phyloP scores from a whole-genome alignment of 2,113 vertebrate species.

The Regulus satrapa region DNA sequence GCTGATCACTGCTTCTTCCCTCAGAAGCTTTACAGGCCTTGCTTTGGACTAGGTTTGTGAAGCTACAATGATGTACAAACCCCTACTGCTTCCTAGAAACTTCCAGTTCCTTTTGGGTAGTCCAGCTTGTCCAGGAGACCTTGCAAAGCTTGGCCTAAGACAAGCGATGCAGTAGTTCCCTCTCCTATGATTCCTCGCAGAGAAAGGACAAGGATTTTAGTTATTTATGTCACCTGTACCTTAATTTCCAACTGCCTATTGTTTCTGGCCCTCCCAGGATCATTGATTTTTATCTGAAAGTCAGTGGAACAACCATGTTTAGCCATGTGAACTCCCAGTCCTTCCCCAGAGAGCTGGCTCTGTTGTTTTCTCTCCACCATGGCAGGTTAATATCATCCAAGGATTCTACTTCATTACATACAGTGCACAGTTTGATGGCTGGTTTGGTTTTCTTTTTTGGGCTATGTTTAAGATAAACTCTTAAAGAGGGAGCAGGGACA shows the following conservation, averaged over 20 bases:
- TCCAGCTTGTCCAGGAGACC: neutral
- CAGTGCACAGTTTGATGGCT: neutral
- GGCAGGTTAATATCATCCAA: neutral
- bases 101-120: neutral
- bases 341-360: neutral
- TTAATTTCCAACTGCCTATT: neutral
- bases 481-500: neutral
- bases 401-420: neutral
- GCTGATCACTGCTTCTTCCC: neutral
- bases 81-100: neutral
- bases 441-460: neutral
- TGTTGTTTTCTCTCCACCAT: neutral
- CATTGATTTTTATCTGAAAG: neutral
- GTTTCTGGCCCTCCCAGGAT: neutral
- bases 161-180: neutral
- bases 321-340: neutral
- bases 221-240: neutral
- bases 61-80: neutral
- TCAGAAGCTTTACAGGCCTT: neutral
- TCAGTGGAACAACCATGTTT: neutral
- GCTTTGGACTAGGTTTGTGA: neutral
- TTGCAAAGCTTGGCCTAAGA: neutral
- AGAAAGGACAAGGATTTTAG: neutral
- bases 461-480: neutral
- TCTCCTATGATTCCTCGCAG: neutral